Base-by-base conservation (phyloP, 2,888 invertebrate species). In the Hartigia nigra region DNA sequence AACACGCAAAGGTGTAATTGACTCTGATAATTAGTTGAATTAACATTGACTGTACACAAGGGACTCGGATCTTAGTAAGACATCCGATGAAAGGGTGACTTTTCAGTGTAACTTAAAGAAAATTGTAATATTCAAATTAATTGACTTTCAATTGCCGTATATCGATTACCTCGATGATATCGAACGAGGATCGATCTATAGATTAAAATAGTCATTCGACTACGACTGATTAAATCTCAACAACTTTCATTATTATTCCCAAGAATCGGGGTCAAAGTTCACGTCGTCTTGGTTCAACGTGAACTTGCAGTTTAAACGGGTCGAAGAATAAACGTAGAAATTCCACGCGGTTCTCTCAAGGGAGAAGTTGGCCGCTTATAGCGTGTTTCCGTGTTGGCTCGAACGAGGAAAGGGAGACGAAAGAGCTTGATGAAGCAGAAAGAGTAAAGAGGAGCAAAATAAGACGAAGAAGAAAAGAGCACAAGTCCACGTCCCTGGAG, bases 11-110 rank as follows among this genome's bases (percentile, higher is more conserved):
- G 76, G 79, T 76, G 74, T 76, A 79, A 79, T 79, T 79, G 79
- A 74, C 76, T 79, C 74, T 74, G 79, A 77, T 79, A 77, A 79
- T 79, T 79, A 76, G 76, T 76, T 79, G 72, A 79, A 79, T 79
- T 76, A 77, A n/a, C 76, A 35, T 32, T 2, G 55, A 55, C 55
- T 23, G 55, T 55, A 55, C 75, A 55, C 72, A 12, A 34, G 72
- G 72, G 34, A 72, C 1, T 31, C 34, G 11, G 34, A 12, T 12
- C 0, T 9, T 31, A 12, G 31, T 4, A 23, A 5, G n/a, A 31
- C 72, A 34, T 14, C 72, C 12, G 12, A 72, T 31, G 23, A 72
- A 72, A 34, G 31, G 72, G 12, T n/a, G n/a, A 12, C 12, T 23
- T 12, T 5, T 55, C 14, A 14, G 5, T 14, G 2, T 39, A 9